These are phyloP conservation scores for Gryllus bimaculatus DNA, from an alignment of 1,140 invertebrate genomes.

Conservation along the genomic window DNA sequence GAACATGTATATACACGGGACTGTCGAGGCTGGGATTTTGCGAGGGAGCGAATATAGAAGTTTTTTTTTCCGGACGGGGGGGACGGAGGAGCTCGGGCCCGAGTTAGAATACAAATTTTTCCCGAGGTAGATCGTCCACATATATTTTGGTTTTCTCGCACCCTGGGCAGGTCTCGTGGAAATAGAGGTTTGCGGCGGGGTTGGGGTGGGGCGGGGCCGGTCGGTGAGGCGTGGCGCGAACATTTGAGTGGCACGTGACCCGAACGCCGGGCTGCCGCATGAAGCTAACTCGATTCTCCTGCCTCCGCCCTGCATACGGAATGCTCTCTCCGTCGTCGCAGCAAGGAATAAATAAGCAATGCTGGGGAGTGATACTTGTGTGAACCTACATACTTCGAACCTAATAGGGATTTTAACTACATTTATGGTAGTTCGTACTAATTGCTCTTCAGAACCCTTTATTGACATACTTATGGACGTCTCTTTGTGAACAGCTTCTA, in stretches of 20 bases:
- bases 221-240: neutral
- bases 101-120: neutral
- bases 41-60: no score
- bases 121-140: neutral
- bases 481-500: no score
- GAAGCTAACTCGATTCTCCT: neutral
- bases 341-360: neutral
- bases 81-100: no score
- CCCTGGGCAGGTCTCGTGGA: neutral
- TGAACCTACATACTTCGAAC: no score
- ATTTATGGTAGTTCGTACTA: no score
- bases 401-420: no score
- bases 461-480: no score
- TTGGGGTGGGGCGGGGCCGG: no score
- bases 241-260: neutral
- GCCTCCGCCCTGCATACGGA: neutral
- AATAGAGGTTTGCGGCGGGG: neutral
- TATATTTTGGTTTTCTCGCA: conserved; percentile 5
- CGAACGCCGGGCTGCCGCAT: neutral
- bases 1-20: no score
- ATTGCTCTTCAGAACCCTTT: no score
- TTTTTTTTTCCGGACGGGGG: no score
- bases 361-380: neutral
- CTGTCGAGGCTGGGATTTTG: no score
- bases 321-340: neutral